phyloP scores from a whole-genome alignment of 2,113 vertebrate genomes.

The Ahaetulla prasina region DNA sequence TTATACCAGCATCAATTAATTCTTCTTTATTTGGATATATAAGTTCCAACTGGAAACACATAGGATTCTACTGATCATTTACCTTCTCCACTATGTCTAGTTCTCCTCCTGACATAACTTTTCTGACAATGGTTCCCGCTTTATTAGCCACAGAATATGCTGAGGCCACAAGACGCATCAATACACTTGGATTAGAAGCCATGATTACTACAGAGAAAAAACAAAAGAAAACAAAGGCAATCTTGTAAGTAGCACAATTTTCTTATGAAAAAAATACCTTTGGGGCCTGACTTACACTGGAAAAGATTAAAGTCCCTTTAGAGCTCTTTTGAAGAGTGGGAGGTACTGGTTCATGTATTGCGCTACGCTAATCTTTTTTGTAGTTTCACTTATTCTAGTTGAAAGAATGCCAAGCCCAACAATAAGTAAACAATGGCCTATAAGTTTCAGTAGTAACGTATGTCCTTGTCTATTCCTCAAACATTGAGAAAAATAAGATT shows the following conservation, averaged over 20 bases:
- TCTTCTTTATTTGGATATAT: neutral
- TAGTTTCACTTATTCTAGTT: neutral
- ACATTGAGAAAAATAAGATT: neutral
- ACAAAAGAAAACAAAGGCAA: constrained; percentile 18
- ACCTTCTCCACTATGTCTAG: constrained; percentile 94
- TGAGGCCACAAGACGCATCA: constrained; percentile 89
- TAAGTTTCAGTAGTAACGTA: neutral
- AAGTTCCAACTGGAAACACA: neutral
- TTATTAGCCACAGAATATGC: constrained; percentile 83
- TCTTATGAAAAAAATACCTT: neutral
- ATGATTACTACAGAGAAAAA: constrained; percentile 62
- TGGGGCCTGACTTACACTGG: neutral
- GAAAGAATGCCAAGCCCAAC: neutral
- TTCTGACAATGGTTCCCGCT: constrained; percentile 83
- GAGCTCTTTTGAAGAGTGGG: neutral
- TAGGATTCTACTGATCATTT: constrained; percentile 10
- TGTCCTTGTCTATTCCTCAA: too few relatives aligned
- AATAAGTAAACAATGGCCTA: neutral
- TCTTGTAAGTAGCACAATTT: neutral
- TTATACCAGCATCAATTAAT: neutral
- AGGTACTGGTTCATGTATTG: neutral
- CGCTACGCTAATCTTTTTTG: neutral
- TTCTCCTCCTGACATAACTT: constrained; percentile 84
- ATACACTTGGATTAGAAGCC: constrained; percentile 75
- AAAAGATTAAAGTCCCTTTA: neutral